Percentiles rank a stretch among this genome's conserved stretches.
Evolutionary conservation across 2,113 vertebrate genomes (phyloP).

Genomic region (Oplegnathus fasciatus): DNA sequence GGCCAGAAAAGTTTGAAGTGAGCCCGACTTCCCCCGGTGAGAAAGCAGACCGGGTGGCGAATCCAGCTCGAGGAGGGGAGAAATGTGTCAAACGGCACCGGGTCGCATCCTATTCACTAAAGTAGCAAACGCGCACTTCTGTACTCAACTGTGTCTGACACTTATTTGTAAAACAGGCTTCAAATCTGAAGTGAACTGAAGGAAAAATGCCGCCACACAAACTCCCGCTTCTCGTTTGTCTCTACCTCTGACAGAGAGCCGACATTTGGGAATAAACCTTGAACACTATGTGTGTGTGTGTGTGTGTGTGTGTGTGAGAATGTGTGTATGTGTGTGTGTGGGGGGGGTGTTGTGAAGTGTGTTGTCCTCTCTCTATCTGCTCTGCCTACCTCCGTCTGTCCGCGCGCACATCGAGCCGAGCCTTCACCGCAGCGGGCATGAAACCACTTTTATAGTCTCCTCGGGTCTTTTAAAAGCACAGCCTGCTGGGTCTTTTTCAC

Average conservation of each 20-base stretch:
- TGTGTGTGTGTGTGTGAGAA: not conserved
- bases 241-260: slow-evolving; percentile 35
- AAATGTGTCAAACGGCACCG: slow-evolving; percentile 63
- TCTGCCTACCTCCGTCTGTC: slow-evolving; percentile 57
- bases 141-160: not conserved
- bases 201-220: not conserved
- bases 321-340: not conserved
- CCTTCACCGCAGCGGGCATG: slow-evolving; percentile 71
- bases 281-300: not conserved
- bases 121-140: slow-evolving; percentile 24
- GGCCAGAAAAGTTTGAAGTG: slow-evolving; percentile 51
- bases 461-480: slow-evolving; percentile 72
- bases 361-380: slow-evolving; percentile 43
- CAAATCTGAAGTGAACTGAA: not conserved
- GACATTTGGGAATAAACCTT: slow-evolving; percentile 32
- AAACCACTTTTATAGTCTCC: slow-evolving; percentile 80
- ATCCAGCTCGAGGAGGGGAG: slow-evolving; percentile 32
- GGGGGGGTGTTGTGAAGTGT: slow-evolving; percentile 17
- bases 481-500: slow-evolving; percentile 60
- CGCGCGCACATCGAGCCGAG: slow-evolving; percentile 63
- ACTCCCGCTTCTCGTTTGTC: slow-evolving; percentile 8
- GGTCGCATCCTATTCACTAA: slow-evolving; percentile 69
- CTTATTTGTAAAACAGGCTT: not conserved
- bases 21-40: slow-evolving; percentile 39
- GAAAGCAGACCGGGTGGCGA: slow-evolving; percentile 1